phyloP scores from a whole-genome alignment of 2,888 invertebrate genomes.

The Myathropa florea region DNA sequence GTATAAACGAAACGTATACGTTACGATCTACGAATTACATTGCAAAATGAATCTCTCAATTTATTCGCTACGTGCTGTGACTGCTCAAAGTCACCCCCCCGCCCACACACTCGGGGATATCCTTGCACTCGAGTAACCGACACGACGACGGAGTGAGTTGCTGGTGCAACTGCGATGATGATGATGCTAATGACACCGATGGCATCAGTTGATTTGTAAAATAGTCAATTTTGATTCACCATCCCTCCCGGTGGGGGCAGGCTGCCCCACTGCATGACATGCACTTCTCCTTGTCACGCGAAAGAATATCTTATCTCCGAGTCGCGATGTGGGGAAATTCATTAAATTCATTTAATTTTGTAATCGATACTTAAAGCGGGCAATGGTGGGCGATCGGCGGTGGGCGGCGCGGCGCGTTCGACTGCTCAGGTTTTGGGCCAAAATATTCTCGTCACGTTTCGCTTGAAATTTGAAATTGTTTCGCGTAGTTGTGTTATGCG shows the following conservation, averaged over 20 bases:
- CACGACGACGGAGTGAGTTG: background rate
- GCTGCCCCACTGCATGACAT: background rate
- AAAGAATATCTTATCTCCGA: background rate
- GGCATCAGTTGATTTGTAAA: slow-evolving; percentile 46
- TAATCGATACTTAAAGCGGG: slow-evolving; percentile 25
- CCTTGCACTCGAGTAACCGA: background rate
- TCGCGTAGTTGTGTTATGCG: slow-evolving; percentile 61
- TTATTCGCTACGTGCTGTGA: slow-evolving; percentile 68
- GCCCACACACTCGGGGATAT: background rate
- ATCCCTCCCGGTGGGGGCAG: too few species aligned
- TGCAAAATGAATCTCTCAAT: slow-evolving; percentile 70
- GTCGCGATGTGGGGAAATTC: slow-evolving; percentile 4
- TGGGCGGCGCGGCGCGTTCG: background rate
- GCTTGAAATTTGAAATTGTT: slow-evolving; percentile 60
- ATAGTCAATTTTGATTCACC: slow-evolving; percentile 24
- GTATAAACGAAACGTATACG: slow-evolving; percentile 37
- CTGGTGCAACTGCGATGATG: slow-evolving; percentile 27
- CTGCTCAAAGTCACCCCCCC: slow-evolving; percentile 23
- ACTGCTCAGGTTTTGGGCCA: background rate
- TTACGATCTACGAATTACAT: slow-evolving; percentile 65
- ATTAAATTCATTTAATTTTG: slow-evolving; percentile 47
- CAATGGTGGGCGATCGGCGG: background rate
- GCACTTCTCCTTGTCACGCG: too few species aligned
- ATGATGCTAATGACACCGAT: slow-evolving; percentile 44
- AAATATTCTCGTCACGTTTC: slow-evolving; percentile 50